phyloP scores from a whole-genome alignment of 37 sponge, comb jelly and placozoan species.

The Chondrilla cf. caribensis region DNA sequence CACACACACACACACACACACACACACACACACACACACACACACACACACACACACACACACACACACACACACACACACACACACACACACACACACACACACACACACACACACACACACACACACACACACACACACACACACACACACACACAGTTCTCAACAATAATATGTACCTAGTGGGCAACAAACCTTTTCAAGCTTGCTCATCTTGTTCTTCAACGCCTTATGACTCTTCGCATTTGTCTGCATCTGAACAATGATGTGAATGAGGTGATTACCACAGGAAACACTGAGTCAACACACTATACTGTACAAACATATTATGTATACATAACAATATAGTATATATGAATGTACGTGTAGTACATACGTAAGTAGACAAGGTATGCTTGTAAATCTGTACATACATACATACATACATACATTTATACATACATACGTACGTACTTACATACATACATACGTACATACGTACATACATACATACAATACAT shows the following conservation, averaged over 20 bases:
- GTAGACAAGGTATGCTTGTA: constrained; percentile 34
- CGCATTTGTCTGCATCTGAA: constrained; percentile 36
- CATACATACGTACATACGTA: background rate
- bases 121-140: background rate
- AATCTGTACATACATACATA: background rate
- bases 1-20: no score
- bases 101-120: constrained; percentile 22
- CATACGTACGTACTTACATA: constrained; percentile 10
- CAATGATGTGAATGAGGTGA: background rate
- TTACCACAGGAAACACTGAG: no score
- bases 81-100: constrained; percentile 9
- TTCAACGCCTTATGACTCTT: background rate
- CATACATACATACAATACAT: background rate
- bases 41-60: background rate
- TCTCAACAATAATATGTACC: background rate
- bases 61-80: constrained; percentile 6
- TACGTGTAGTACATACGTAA: constrained; percentile 22
- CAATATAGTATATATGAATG: constrained; percentile 26
- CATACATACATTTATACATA: constrained; percentile 1
- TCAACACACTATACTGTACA: background rate
- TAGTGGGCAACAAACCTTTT: constrained; percentile 53
- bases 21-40: constrained; percentile 2
- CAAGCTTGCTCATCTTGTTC: constrained; percentile 23
- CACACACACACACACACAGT: background rate
- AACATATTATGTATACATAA: background rate